Percentiles rank a stretch among this genome's conserved stretches.
These are phyloP conservation scores for Meles meles DNA, from an alignment of 2,113 vertebrate genomes.

Conservation along the genomic window DNA sequence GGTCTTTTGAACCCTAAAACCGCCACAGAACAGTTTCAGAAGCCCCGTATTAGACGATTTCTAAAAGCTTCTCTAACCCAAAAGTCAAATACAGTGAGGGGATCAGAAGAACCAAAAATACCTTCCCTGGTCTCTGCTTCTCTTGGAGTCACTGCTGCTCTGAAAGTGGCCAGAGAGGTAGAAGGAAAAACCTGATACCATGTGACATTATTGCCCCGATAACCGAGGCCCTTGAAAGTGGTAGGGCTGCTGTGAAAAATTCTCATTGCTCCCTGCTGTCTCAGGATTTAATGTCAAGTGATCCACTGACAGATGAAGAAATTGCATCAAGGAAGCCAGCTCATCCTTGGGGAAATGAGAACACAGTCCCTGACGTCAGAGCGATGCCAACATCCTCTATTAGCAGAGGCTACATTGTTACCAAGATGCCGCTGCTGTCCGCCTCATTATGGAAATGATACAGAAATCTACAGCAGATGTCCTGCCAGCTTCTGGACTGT, in stretches of 20 bases:
- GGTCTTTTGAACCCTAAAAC: not conserved
- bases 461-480: not conserved
- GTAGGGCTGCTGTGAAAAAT: not conserved
- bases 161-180: not conserved
- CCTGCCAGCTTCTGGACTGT: not conserved
- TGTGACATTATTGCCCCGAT: not conserved
- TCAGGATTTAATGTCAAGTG: not conserved
- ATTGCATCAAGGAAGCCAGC: conserved; percentile 10
- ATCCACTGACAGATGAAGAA: not conserved
- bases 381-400: not conserved
- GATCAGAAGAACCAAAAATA: not conserved
- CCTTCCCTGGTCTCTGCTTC: not conserved
- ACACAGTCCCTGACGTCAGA: not conserved
- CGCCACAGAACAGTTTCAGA: not conserved
- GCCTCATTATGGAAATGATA: not conserved
- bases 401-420: not conserved
- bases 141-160: not conserved
- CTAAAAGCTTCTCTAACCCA: not conserved
- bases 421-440: not conserved
- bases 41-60: not conserved
- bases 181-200: not conserved
- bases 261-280: not conserved
- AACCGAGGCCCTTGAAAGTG: not conserved
- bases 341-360: not conserved
- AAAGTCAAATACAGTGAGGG: not conserved